Evolutionary conservation across 2,113 vertebrate genomes (phyloP).

Genomic region (Osmerus mordax): DNA sequence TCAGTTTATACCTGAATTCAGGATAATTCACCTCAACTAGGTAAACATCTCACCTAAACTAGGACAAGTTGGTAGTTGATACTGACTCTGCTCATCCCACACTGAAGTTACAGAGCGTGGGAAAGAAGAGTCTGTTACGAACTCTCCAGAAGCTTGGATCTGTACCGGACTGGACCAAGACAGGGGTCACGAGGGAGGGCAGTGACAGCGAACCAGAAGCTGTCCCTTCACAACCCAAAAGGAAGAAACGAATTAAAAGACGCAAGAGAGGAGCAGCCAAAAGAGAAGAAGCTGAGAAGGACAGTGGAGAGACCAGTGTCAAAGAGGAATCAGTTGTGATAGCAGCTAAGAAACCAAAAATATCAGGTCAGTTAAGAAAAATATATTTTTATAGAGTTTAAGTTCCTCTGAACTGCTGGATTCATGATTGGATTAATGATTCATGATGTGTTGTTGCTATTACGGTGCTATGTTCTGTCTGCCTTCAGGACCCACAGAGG

Average conservation of each 20-base stretch:
- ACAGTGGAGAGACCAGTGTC: background rate
- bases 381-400: background rate
- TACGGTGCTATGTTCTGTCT: background rate
- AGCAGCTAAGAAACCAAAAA: conserved; percentile 28
- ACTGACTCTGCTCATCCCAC: background rate
- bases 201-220: conserved; percentile 55
- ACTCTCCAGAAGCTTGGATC: conserved; percentile 70
- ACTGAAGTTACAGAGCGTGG: conserved; percentile 45
- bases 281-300: conserved; percentile 33
- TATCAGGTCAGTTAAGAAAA: conserved; percentile 44
- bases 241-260: conserved; percentile 64
- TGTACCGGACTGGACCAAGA: conserved; percentile 60
- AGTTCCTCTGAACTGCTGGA: background rate
- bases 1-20: conserved; percentile 21
- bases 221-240: conserved; percentile 32
- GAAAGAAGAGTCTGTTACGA: conserved; percentile 68
- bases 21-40: background rate
- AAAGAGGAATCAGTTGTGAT: conserved; percentile 13
- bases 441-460: background rate
- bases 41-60: background rate
- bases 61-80: background rate
- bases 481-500: background rate
- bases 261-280: conserved; percentile 35
- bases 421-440: background rate
- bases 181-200: conserved; percentile 15